Evolutionary conservation across 2,797 vertebrate species (phyloP).

Genomic region (Gouania willdenowi): DNA sequence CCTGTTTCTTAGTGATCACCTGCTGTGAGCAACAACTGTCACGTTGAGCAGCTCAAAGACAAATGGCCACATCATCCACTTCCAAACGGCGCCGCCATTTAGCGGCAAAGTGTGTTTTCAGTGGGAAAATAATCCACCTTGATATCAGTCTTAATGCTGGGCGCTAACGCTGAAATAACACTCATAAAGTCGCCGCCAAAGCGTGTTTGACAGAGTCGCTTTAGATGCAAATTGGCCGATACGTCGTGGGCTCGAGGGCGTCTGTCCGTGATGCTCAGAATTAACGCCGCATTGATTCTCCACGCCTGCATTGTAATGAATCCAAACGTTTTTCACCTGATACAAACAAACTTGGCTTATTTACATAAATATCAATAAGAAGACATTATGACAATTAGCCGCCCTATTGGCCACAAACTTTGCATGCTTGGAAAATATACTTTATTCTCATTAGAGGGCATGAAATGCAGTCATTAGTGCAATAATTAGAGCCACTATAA

Average conservation of each 20-base stretch:
- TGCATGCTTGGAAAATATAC: conserved; percentile 76
- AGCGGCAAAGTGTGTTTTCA: background rate
- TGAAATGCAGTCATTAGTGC: conserved; percentile 77
- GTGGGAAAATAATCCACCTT: conserved; percentile 32
- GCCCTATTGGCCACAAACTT: conserved; percentile 73
- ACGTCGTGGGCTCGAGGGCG: conserved; percentile 25
- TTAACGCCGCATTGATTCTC: conserved; percentile 37
- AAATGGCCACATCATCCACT: no score
- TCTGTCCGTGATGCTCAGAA: conserved; percentile 36
- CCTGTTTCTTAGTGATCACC: conserved; percentile 12
- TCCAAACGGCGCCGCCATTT: conserved; percentile 1
- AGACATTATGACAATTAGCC: conserved; percentile 73
- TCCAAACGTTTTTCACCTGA: conserved; percentile 51
- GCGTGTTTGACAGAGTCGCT: conserved; percentile 58
- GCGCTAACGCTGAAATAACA: conserved; percentile 40
- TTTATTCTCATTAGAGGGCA: conserved; percentile 79
- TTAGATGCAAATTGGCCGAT: conserved; percentile 54
- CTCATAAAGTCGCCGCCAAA: conserved; percentile 56
- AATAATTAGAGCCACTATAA: conserved; percentile 76
- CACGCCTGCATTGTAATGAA: conserved; percentile 22
- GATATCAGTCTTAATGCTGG: conserved; percentile 31
- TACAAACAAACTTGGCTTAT: conserved; percentile 63
- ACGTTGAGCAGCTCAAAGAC: no score
- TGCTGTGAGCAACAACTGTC: no score
- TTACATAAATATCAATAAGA: conserved; percentile 79